Conservation (phyloP, 2,797 vertebrate species). For the Capromys pilorides region DNA sequence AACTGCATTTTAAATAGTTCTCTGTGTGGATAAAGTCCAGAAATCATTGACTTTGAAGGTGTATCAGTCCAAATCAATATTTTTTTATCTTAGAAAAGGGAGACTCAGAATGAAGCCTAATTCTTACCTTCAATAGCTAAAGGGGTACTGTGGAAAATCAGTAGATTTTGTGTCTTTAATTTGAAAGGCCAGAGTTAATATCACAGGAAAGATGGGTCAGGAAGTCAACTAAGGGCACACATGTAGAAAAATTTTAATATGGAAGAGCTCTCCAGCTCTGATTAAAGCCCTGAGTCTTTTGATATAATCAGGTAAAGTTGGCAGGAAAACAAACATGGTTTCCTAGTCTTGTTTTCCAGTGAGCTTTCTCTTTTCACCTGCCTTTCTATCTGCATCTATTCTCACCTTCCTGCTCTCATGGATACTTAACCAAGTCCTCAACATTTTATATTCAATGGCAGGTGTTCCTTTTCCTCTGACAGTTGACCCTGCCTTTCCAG, state of each 20-base stretch:
- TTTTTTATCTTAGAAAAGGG: neutral
- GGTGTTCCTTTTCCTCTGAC: neutral
- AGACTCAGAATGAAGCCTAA: neutral
- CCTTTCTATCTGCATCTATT: neutral
- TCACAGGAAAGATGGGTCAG: neutral
- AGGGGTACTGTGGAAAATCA: neutral
- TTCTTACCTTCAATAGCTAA: neutral
- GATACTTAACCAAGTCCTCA: neutral
- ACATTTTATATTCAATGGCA: neutral
- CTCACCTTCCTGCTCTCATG: neutral
- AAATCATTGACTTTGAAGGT: neutral
- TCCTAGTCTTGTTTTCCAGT: neutral
- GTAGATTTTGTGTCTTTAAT: neutral
- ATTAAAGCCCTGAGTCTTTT: neutral
- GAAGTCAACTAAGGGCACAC: neutral
- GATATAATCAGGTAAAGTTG: neutral
- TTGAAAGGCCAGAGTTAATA: slow-evolving; percentile 30
- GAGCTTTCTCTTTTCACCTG: neutral
- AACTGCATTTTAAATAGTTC: neutral
- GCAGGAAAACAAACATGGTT: neutral
- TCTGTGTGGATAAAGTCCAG: neutral
- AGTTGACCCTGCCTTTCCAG: neutral
- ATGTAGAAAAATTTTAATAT: neutral
- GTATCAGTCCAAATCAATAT: neutral
- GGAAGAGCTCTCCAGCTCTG: neutral